These are phyloP conservation scores for Oasisia sp. DNA, from an alignment of 2,888 invertebrate species.

Conservation along the genomic window DNA sequence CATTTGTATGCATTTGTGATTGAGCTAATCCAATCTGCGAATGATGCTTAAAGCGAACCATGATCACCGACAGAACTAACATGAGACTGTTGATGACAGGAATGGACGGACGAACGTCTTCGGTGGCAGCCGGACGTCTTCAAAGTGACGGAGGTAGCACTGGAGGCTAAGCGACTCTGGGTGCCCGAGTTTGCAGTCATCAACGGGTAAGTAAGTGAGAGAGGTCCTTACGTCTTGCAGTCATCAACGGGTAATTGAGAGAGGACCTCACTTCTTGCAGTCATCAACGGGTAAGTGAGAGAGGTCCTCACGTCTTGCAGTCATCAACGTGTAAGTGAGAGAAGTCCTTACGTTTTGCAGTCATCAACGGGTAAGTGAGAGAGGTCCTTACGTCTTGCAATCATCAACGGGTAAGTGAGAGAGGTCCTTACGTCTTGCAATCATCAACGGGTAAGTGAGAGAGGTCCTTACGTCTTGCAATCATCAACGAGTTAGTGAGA, in stretches of 20 bases:
- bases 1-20: not conserved
- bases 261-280: not conserved
- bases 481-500: constrained; percentile 37
- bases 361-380: too few species aligned
- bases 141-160: constrained; percentile 32
- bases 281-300: too few species aligned
- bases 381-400: constrained; percentile 25
- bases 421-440: too few species aligned
- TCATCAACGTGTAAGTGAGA: too few species aligned
- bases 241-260: too few species aligned
- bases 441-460: constrained; percentile 38
- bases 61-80: not conserved
- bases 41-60: not conserved
- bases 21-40: not conserved
- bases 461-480: too few species aligned
- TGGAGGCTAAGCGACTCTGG: constrained; percentile 37
- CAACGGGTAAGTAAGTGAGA: constrained; percentile 32
- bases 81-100: constrained; percentile 23
- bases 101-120: constrained; percentile 33
- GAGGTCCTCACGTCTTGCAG: not conserved
- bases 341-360: not conserved
- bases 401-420: constrained; percentile 38
- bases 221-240: not conserved
- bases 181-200: constrained; percentile 38
- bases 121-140: constrained; percentile 29